Evolutionary conservation across 2,888 invertebrate species (phyloP), one percentile per base, ranked within the genome.

Genomic region (Abscondita cerata): DNA sequence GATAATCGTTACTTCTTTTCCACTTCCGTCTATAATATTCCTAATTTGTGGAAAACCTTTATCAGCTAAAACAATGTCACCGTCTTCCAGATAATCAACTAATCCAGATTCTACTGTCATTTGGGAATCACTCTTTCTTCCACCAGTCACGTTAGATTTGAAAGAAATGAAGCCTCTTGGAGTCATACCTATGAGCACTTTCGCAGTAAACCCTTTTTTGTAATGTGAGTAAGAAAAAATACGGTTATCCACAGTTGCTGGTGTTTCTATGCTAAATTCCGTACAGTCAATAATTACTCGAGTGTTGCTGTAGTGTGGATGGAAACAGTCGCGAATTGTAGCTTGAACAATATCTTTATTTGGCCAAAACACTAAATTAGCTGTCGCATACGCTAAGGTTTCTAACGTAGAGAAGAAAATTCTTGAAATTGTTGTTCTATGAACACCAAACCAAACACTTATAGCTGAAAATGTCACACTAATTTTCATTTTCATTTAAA

Each of bases 401-500:
- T 55, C 11, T 34, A 68, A 34, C 38, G 18, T 59, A 19, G 31
- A 25, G 38, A 38, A 19, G 59, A 69, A 71, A 53, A 69, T 64
- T 59, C 55, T 61, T 8, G 68, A 68, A 31, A 62, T 40, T 12
- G 66, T 68, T 16, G 64, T 66, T 40, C 67, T 20, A 40, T 71
- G 68, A 1, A 67, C 36, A 34, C 48, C 33, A 33, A 67, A 67
- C 13, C 66, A 19, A 8, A 59, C 66, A 51, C 64, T 44, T 1
- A 66, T 12, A 13, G 66, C 66, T 40, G 65, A 52, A 53, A 66
- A 62, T 46, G 67, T 64, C 38, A 67, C 19, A 1, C 64, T 65
- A 33, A 56, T 63, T 56, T 59, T 65, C 2, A 67, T 60, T 64
- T 66, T 67, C 61, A 67, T 59, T 52, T 61, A 64, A 38, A n/a